phyloP scores from a whole-genome alignment of 2,888 invertebrate species.

The Amphimallon solstitiale region DNA sequence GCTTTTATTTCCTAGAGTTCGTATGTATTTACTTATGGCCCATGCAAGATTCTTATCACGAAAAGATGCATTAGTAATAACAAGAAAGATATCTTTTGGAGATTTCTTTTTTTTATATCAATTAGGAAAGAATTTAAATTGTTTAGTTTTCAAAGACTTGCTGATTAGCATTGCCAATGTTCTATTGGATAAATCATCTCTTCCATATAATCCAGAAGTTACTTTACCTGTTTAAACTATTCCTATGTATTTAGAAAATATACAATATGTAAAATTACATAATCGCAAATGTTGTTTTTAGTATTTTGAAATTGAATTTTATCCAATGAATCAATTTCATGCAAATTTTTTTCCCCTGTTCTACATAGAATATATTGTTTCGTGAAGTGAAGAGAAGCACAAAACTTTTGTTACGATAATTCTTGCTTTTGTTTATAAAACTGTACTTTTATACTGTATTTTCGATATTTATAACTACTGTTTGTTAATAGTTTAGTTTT shows the following conservation, averaged over 20 bases:
- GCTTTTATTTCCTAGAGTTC: constrained; percentile 68
- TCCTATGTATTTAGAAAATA: neutral
- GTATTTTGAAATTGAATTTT: constrained; percentile 20
- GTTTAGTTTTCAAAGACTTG: constrained; percentile 73
- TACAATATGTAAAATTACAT: constrained; percentile 25
- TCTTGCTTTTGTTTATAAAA: too few species aligned
- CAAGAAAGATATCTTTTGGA: constrained; percentile 69
- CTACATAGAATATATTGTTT: constrained; percentile 14
- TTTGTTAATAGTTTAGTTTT: neutral
- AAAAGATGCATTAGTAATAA: constrained; percentile 64
- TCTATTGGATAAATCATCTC: constrained; percentile 44
- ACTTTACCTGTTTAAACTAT: constrained; percentile 47
- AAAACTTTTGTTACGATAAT: too few species aligned
- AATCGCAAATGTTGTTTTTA: neutral
- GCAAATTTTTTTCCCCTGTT: neutral
- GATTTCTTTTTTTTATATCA: constrained; percentile 84
- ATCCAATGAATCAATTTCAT: constrained; percentile 1
- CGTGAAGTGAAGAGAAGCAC: neutral
- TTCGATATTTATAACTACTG: neutral
- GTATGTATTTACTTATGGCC: constrained; percentile 71
- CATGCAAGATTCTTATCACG: constrained; percentile 68
- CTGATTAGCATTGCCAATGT: constrained; percentile 55
- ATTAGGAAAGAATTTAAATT: constrained; percentile 80
- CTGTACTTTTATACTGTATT: neutral
- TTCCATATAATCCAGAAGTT: constrained; percentile 47